phyloP scores from a whole-genome alignment of 2,797 vertebrate genomes.

The Scleropages formosus region DNA sequence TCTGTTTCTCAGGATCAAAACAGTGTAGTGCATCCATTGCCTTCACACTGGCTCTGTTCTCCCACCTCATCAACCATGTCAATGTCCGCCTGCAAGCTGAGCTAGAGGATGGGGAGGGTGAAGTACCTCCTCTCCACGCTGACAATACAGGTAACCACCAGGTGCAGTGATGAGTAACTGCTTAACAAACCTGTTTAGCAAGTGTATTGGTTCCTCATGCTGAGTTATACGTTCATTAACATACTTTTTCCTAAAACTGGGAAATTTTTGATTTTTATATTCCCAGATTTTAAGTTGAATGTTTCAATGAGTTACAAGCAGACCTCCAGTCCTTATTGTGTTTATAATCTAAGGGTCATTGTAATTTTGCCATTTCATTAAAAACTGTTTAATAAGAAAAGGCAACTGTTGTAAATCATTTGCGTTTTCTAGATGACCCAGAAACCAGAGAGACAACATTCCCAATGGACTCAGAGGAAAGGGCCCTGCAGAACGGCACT shows the following conservation, averaged over 20 bases:
- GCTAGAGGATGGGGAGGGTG: constrained; percentile 85
- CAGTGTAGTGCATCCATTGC: constrained; percentile 96
- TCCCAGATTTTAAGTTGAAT: no score
- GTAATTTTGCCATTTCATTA: not conserved
- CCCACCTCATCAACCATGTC: constrained; percentile 94
- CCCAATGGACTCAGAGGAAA: constrained; percentile 42
- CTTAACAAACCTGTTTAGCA: not conserved
- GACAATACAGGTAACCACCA: constrained; percentile 74
- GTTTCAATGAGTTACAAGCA: no score
- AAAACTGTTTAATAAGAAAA: not conserved
- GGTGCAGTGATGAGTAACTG: no score
- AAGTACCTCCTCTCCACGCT: constrained; percentile 78
- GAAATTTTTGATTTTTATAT: no score
- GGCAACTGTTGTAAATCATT: not conserved
- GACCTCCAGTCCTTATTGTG: not conserved
- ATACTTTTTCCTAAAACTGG: no score
- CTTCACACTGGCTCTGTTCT: constrained; percentile 93
- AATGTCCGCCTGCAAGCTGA: constrained; percentile 95
- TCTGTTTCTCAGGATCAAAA: constrained; percentile 77
- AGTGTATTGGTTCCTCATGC: not conserved
- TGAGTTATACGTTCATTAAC: no score
- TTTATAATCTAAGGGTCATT: not conserved
- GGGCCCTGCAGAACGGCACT: constrained; percentile 68
- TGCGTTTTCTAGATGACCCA: constrained; percentile 68
- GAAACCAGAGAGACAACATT: constrained; percentile 67